Conservation (phyloP, 2,888 invertebrate species). For the Cataglyphis rosenhaueri region DNA sequence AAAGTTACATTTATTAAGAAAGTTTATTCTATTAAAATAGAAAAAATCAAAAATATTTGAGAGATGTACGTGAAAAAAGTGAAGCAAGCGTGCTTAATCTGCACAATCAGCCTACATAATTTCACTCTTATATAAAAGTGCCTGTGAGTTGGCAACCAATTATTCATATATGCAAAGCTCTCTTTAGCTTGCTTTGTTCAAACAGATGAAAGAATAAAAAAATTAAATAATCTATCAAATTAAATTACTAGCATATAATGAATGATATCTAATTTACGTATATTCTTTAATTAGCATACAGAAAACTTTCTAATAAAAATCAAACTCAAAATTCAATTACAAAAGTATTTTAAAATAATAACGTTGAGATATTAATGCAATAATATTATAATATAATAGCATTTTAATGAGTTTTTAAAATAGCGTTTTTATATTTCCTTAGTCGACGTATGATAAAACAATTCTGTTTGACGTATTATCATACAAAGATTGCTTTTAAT, state of each 20-base stretch:
- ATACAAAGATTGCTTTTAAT: not conserved
- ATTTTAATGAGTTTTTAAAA: too few species aligned
- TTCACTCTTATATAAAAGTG: not conserved
- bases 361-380: not conserved
- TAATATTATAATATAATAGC: not conserved
- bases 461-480: not conserved
- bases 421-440: slow-evolving; percentile 4
- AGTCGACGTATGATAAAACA: slow-evolving; percentile 32
- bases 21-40: not conserved
- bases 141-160: slow-evolving; percentile 34
- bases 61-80: not conserved
- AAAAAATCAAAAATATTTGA: not conserved
- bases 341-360: not conserved
- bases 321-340: not conserved
- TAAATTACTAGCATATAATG: not conserved
- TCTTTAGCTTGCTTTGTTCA: not conserved
- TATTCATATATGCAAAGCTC: not conserved
- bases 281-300: not conserved
- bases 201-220: not conserved
- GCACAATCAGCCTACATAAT: not conserved
- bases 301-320: not conserved
- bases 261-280: not conserved
- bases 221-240: not conserved
- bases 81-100: not conserved
- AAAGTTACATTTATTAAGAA: not conserved